Percentiles rank a stretch among this genome's conserved stretches.
phyloP scores from a whole-genome alignment of 1,140 invertebrate genomes.

The fruit fly (Drosophila melanogaster) region DNA sequence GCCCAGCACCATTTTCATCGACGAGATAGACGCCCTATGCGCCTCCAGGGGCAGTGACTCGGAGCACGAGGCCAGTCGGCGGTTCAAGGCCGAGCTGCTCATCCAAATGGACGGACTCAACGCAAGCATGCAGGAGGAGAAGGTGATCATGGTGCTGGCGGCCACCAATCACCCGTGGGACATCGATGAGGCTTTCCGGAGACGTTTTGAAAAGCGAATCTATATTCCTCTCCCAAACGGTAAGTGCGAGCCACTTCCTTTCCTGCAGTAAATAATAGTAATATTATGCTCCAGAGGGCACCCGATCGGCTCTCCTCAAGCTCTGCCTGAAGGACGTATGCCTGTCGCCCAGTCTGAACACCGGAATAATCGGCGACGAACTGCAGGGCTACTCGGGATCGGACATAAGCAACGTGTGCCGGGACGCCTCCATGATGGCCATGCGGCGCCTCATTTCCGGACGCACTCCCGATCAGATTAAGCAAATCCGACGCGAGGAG shows the following conservation, averaged over 20 bases:
- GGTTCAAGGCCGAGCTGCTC: constrained; percentile 99
- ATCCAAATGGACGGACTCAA: constrained; percentile 99
- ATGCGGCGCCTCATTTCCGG: constrained; percentile 97
- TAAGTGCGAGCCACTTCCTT: constrained; percentile 41
- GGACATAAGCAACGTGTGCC: constrained; percentile 99
- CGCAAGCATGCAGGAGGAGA: constrained; percentile 87
- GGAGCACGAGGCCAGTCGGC: constrained; percentile 98
- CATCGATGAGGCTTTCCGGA: constrained; percentile 98
- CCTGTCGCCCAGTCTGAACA: constrained; percentile 91
- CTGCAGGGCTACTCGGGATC: constrained; percentile 98
- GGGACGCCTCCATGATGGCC: constrained; percentile 99
- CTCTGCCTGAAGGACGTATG: constrained; percentile 97
- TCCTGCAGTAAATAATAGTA: no score
- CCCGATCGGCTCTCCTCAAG: constrained; percentile 93
- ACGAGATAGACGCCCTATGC: constrained; percentile 99
- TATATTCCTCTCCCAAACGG: constrained; percentile 99
- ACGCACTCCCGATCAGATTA: constrained; percentile 96
- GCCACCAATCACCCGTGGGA: constrained; percentile 99
- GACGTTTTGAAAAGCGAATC: constrained; percentile 98
- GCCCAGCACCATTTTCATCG: constrained; percentile 99
- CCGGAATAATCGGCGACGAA: constrained; percentile 91
- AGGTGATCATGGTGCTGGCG: constrained; percentile 98
- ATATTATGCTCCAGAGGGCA: constrained; percentile 86
- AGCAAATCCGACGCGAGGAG: constrained; percentile 96
- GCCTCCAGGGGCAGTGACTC: constrained; percentile 97